Conservation (phyloP, 2,113 vertebrate species). For the Mustelus asterias region DNA sequence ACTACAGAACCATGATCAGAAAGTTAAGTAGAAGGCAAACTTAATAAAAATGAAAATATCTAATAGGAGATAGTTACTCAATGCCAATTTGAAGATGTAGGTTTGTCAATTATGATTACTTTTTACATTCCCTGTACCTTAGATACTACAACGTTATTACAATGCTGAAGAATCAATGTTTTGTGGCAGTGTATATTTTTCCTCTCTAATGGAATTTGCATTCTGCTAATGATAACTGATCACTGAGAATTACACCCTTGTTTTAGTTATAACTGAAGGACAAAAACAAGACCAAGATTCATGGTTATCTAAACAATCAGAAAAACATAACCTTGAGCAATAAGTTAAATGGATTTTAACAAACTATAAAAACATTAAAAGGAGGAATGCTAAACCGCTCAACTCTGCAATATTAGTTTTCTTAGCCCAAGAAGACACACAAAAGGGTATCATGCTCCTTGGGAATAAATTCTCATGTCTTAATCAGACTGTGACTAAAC, state of each 20-base stretch:
- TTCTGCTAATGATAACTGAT: slow-evolving; percentile 53
- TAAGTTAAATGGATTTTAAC: slow-evolving; percentile 50
- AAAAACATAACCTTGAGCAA: slow-evolving; percentile 61
- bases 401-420: slow-evolving; percentile 37
- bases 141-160: slow-evolving; percentile 50
- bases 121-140: not conserved
- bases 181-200: slow-evolving; percentile 53
- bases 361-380: slow-evolving; percentile 11
- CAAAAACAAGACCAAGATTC: slow-evolving; percentile 67
- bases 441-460: slow-evolving; percentile 5
- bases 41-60: not conserved
- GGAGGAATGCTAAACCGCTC: fast-evolving
- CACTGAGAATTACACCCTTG: slow-evolving; percentile 47
- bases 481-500: slow-evolving; percentile 34
- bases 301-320: slow-evolving; percentile 68
- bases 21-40: not conserved
- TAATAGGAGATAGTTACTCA: not conserved
- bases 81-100: slow-evolving; percentile 1
- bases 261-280: slow-evolving; percentile 53
- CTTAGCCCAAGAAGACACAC: slow-evolving; percentile 26
- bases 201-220: slow-evolving; percentile 55
- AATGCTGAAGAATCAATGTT: slow-evolving; percentile 52
- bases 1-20: not conserved
- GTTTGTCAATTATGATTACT: not conserved
- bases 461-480: slow-evolving; percentile 40